phyloP scores from a whole-genome alignment of 2,113 vertebrate genomes.

The Malurus alboscapulatus region DNA sequence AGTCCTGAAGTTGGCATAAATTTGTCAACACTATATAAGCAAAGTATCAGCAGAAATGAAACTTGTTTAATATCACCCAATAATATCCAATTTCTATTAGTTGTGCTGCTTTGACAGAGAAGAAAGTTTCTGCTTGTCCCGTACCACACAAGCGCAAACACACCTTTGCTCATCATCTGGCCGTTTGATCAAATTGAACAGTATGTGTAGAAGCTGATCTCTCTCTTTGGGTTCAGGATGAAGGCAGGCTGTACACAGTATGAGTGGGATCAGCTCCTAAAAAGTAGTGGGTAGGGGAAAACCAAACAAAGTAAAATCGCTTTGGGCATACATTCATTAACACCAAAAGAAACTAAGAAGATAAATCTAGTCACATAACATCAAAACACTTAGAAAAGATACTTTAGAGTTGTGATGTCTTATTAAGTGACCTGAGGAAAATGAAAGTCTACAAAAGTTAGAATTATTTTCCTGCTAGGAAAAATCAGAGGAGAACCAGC shows the following conservation, averaged over 20 bases:
- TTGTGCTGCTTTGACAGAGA: neutral
- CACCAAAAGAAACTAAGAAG: neutral
- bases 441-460: neutral
- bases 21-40: neutral
- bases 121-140: neutral
- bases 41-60: neutral
- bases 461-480: constrained; percentile 2
- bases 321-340: constrained; percentile 19
- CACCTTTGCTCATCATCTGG: constrained; percentile 98
- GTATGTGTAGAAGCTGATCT: constrained; percentile 97
- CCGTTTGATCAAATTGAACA: constrained; percentile 98
- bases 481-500: neutral
- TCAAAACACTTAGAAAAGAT: neutral
- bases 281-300: constrained; percentile 39
- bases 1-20: neutral
- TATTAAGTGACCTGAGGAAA: constrained; percentile 2
- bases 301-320: constrained; percentile 60
- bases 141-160: neutral
- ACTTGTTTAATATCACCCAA: neutral
- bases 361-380: neutral
- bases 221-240: constrained; percentile 97
- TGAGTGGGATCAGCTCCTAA: constrained; percentile 95
- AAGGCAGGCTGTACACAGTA: constrained; percentile 94
- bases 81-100: neutral
- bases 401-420: neutral